phyloP scores from a whole-genome alignment of 2,113 vertebrate genomes.

The Notiomystis cincta region DNA sequence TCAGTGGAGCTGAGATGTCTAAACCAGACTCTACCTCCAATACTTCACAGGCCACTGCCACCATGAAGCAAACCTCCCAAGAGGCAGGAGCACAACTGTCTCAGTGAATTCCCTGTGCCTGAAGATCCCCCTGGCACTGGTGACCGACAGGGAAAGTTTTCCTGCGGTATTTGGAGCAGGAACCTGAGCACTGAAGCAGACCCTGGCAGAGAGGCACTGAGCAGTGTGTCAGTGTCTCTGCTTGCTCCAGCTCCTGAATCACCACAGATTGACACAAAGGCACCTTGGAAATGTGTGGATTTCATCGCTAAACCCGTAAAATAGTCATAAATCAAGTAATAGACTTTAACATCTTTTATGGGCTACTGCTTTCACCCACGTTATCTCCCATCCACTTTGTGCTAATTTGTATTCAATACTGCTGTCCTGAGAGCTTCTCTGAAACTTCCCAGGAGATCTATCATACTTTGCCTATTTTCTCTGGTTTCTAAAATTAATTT shows the following conservation, averaged over 20 bases:
- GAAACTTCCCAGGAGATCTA: constrained; percentile 33
- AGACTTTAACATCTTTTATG: not conserved
- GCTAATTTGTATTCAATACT: constrained; percentile 17
- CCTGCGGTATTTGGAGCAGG: not conserved
- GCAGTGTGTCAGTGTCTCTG: not conserved
- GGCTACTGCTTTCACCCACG: not conserved
- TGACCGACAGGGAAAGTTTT: not conserved
- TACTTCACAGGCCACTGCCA: not conserved
- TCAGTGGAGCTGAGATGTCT: not conserved
- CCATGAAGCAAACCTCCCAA: not conserved
- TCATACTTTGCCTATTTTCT: constrained; percentile 22
- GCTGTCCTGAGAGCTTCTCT: not conserved
- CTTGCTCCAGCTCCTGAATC: not conserved
- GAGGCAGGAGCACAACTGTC: not conserved
- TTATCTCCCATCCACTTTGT: not conserved
- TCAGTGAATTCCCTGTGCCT: not conserved
- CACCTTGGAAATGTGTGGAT: not conserved
- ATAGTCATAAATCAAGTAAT: not conserved
- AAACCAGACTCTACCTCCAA: not conserved
- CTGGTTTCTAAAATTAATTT: constrained; percentile 31
- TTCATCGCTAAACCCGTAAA: not conserved
- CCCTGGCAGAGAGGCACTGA: not conserved
- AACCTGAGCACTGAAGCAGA: not conserved
- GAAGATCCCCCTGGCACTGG: not conserved
- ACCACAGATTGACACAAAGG: not conserved